Conservation (phyloP, 1,140 invertebrate species). For the Orussus abietinus region DNA sequence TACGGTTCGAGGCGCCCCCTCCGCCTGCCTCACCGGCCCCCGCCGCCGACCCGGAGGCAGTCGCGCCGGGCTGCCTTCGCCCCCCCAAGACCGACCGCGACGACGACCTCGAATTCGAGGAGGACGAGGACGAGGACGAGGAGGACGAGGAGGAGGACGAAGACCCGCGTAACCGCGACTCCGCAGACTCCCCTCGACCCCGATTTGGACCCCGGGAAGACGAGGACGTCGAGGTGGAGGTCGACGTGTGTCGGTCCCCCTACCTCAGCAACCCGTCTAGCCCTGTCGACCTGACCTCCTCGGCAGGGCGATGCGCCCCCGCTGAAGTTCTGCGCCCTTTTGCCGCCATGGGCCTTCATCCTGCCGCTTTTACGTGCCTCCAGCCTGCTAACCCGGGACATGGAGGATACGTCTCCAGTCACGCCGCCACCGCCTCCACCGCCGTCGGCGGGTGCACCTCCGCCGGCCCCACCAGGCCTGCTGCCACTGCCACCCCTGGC, state of each 20-base stretch:
- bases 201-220: constrained; percentile 35
- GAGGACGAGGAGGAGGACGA: constrained; percentile 17
- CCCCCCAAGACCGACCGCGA: constrained; percentile 18
- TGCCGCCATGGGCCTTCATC: constrained; percentile 25
- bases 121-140: constrained; percentile 26
- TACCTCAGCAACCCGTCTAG: constrained; percentile 45
- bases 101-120: constrained; percentile 18
- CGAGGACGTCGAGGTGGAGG: constrained; percentile 40
- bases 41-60: constrained; percentile 11
- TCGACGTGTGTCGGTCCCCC: constrained; percentile 38
- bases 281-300: constrained; percentile 48
- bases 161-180: constrained; percentile 15
- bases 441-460: constrained; percentile 32
- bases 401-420: constrained; percentile 27
- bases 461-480: constrained; percentile 24
- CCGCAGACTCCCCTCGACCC: no score
- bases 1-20: neutral
- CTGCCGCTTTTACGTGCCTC: no score
- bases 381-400: no score
- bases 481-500: constrained; percentile 22
- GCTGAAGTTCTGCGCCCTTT: constrained; percentile 37
- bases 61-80: constrained; percentile 21
- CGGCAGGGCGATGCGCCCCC: constrained; percentile 35
- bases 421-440: constrained; percentile 32
- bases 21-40: constrained; percentile 19